Conservation (phyloP, 2,797 vertebrate genomes). For the Myotis daubentonii region DNA sequence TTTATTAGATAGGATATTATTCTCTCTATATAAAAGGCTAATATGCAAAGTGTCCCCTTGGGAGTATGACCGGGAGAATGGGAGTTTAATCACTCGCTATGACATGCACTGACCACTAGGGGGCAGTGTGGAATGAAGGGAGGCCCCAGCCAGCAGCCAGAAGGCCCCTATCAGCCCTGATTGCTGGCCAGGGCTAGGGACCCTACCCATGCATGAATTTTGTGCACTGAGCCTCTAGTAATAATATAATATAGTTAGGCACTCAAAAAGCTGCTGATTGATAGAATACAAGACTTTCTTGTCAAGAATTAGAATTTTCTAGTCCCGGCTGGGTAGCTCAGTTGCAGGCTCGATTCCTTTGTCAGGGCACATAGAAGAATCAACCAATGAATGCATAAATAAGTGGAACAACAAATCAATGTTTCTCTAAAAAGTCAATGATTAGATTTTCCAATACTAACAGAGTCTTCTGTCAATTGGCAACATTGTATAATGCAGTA, state of each 20-base stretch:
- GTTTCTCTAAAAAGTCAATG: neutral
- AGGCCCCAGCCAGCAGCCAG: too few species aligned
- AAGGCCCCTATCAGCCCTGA: too few species aligned
- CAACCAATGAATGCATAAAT: neutral
- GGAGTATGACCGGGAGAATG: too few species aligned
- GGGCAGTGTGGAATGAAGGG: too few species aligned
- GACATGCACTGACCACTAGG: too few species aligned
- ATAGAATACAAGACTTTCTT: neutral
- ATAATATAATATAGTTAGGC: neutral
- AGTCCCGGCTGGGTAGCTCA: neutral
- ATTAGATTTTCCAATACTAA: neutral
- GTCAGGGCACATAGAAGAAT: neutral
- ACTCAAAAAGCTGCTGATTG: neutral
- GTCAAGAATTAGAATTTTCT: neutral
- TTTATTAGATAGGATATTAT: neutral
- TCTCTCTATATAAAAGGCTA: too few species aligned
- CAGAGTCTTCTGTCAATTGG: neutral
- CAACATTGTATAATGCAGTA: neutral
- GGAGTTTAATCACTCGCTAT: too few species aligned
- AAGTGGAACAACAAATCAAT: neutral
- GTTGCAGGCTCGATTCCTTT: neutral
- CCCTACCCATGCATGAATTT: too few species aligned
- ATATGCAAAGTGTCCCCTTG: too few species aligned
- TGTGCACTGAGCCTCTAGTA: neutral
- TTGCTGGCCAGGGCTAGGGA: too few species aligned